A percentile compares a stretch with the other conserved stretches of the same genome.
These are phyloP conservation scores for Poeciliopsis turrubarensis DNA, from an alignment of 2,113 vertebrate species.

Conservation along the genomic window DNA sequence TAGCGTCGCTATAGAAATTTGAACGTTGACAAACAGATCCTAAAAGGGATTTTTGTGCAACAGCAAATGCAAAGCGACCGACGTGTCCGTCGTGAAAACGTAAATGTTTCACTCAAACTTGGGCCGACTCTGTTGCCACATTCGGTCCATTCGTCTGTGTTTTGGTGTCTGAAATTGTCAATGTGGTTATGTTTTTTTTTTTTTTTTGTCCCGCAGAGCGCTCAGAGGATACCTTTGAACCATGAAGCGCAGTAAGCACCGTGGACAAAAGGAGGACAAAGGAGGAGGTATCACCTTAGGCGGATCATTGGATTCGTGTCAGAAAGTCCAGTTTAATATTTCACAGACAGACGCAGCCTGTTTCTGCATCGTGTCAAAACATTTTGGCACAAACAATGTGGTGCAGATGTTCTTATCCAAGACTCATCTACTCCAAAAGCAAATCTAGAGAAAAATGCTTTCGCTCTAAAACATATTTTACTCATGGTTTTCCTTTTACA, in stretches of 20 bases:
- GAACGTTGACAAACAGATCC: no score
- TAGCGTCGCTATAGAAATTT: no score
- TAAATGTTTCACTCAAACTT: not conserved
- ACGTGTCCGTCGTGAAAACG: not conserved
- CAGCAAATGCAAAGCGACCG: not conserved
- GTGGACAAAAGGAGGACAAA: slow-evolving; percentile 85
- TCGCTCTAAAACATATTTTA: no score
- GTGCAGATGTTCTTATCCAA: not conserved
- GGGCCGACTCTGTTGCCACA: not conserved
- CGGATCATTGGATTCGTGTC: slow-evolving; percentile 12
- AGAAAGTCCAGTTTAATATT: slow-evolving; percentile 21
- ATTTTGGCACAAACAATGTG: not conserved
- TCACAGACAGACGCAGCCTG: not conserved
- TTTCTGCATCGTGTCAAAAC: not conserved
- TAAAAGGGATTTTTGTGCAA: not conserved
- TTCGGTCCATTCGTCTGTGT: not conserved
- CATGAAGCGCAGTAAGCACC: slow-evolving; percentile 89
- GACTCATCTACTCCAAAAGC: no score
- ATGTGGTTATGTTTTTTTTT: not conserved
- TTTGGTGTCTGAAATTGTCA: not conserved
- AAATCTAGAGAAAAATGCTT: no score
- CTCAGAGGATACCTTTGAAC: slow-evolving; percentile 72
- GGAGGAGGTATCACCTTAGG: slow-evolving; percentile 70
- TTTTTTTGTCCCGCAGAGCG: slow-evolving; percentile 62
- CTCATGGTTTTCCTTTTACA: no score